These are phyloP conservation scores for Stylophora pistillata DNA, from an alignment of 64 coral and sea anemone genomes.

Conservation along the genomic window DNA sequence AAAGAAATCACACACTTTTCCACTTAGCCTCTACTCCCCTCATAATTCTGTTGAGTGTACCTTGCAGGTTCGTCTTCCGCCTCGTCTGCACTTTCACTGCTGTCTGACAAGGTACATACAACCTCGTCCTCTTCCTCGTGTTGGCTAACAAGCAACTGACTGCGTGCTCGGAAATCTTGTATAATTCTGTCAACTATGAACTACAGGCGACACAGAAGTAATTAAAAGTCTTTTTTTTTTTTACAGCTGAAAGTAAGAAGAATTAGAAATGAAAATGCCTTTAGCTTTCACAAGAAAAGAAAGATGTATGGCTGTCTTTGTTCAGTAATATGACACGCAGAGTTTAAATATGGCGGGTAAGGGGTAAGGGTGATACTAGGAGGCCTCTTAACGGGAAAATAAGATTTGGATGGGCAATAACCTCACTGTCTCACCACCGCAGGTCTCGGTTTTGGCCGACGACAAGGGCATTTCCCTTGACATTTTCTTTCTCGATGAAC, in stretches of 20 bases:
- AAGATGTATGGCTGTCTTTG: too few species aligned
- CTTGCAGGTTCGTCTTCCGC: conserved; percentile 56
- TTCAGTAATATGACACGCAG: too few species aligned
- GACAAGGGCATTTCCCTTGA: too few species aligned
- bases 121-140: conserved; percentile 93
- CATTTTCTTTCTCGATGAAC: too few species aligned
- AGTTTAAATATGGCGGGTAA: too few species aligned
- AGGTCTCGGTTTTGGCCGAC: too few species aligned
- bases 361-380: too few species aligned
- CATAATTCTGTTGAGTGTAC: too few species aligned
- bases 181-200: conserved; percentile 77
- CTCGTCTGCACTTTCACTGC: conserved; percentile 93
- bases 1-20: not conserved
- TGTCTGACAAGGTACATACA: conserved; percentile 82
- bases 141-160: conserved; percentile 85
- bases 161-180: conserved; percentile 89
- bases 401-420: too few species aligned
- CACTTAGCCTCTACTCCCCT: not conserved
- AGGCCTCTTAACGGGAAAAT: too few species aligned
- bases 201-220: not conserved
- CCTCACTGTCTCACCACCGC: too few species aligned
- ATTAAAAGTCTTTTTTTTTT: not conserved
- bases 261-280: not conserved
- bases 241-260: not conserved
- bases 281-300: too few species aligned